These are phyloP conservation scores for Paraplagusia blochii DNA, from an alignment of 2,113 vertebrate species.

Conservation along the genomic window DNA sequence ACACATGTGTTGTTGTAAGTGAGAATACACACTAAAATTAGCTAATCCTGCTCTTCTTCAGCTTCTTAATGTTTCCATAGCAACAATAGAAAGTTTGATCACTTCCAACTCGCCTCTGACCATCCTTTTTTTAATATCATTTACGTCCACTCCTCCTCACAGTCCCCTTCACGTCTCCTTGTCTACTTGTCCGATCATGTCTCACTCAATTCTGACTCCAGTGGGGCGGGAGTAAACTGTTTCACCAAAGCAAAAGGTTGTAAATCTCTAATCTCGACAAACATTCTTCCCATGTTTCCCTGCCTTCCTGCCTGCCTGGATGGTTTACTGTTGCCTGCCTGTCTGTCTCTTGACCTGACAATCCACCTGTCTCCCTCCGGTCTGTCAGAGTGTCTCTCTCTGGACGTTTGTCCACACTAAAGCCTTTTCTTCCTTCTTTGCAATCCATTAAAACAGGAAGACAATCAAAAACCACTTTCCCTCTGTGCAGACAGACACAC, in stretches of 20 bases:
- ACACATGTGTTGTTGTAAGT: too few relatives aligned
- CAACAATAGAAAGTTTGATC: slow-evolving; percentile 44
- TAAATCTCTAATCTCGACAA: slow-evolving; percentile 29
- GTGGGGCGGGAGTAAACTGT: too few relatives aligned
- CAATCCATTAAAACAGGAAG: slow-evolving; percentile 46
- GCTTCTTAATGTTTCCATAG: slow-evolving; percentile 34
- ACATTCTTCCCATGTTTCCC: slow-evolving; percentile 32
- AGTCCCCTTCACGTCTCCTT: background rate
- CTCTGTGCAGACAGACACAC: slow-evolving; percentile 52
- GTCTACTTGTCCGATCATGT: slow-evolving; percentile 2
- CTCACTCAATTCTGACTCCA: too few relatives aligned
- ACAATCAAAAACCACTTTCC: slow-evolving; percentile 64
- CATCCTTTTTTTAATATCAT: slow-evolving; percentile 28
- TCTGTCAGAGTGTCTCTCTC: slow-evolving; percentile 19
- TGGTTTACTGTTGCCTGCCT: slow-evolving; percentile 50
- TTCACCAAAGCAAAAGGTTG: slow-evolving; percentile 23
- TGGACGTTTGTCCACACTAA: slow-evolving; percentile 17
- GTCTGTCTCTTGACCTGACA: slow-evolving; percentile 45
- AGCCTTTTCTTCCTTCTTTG: slow-evolving; percentile 58
- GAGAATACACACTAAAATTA: slow-evolving; percentile 18
- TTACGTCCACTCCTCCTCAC: slow-evolving; percentile 17
- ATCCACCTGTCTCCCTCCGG: slow-evolving; percentile 50
- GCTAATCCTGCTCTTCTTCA: slow-evolving; percentile 6
- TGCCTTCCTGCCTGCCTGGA: slow-evolving; percentile 33
- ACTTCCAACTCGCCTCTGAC: slow-evolving; percentile 23